These are phyloP conservation scores for Passer domesticus DNA, from an alignment of 2,113 vertebrate species.

Conservation along the genomic window DNA sequence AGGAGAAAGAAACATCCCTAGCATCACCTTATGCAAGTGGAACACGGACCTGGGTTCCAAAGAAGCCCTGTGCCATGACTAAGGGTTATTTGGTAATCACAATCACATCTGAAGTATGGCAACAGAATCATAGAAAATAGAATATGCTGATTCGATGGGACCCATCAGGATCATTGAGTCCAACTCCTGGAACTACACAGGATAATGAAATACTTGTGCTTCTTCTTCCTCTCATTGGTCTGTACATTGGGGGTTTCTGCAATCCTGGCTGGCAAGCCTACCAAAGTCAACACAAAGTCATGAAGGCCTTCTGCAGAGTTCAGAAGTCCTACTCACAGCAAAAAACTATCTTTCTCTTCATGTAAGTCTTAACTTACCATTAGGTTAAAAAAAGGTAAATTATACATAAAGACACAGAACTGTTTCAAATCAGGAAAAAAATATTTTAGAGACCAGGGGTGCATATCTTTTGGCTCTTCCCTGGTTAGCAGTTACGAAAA, in stretches of 20 bases:
- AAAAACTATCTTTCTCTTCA: background rate
- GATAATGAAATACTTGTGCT: constrained; percentile 26
- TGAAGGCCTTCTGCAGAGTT: background rate
- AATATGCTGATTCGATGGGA: background rate
- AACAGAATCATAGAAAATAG: background rate
- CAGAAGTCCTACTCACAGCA: background rate
- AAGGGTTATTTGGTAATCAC: background rate
- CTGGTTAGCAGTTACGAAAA: background rate
- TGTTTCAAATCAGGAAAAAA: background rate
- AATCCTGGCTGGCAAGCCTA: background rate
- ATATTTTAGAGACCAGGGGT: background rate
- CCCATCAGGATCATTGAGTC: background rate
- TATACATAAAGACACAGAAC: background rate
- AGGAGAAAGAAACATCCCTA: background rate
- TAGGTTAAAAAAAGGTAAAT: background rate
- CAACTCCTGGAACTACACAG: background rate
- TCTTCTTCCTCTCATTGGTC: constrained; percentile 6
- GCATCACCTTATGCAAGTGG: background rate
- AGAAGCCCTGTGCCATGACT: background rate
- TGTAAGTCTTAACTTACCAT: background rate
- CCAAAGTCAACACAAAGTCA: background rate
- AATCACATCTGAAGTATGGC: background rate
- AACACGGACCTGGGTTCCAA: background rate
- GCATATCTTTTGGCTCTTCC: background rate
- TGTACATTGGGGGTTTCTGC: background rate